Evolutionary conservation across 2,888 invertebrate genomes (phyloP), one percentile per base, ranked within the genome.

Genomic region (Resseliella maxima): DNA sequence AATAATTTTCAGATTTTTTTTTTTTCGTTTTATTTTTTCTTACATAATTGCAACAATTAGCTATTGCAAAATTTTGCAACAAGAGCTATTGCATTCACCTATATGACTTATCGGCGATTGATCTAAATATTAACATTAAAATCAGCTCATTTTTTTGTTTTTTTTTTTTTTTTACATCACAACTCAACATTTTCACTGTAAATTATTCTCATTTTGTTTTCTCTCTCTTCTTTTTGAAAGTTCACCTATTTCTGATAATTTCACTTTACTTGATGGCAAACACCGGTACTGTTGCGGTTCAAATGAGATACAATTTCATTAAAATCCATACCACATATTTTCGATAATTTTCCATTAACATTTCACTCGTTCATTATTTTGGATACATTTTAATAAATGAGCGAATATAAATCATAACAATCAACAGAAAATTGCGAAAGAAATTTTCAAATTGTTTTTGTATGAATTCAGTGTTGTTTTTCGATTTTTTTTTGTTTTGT

Each of bases 341-440:
- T 59, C 27, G 59, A 59, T 59, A 59, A 27, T 59, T 59, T 59
- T 59, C 27, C 27, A 59, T 59, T 59, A 24, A 1, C 3, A 2
- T 59, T 27, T 59, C 59, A 8, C 59, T 59, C 59, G 1, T 24
- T 59, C 59, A 24, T 59, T 59, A 27, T 59, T 59, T 59, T n/a
- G 1, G 59, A 59, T 59, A 59, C 12, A 59, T n/a, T 59, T 59
- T 59, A 24, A 59, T 27, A 24, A 59, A 59, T 59, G 59, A 59
- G 27, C 59, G 27, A 59, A 27, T 59, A 59, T 59, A 59, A 59
- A 59, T 59, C 59, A 59, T 59, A 59, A 59, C 27, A 59, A 59
- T 59, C 59, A 18, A 59, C n/a, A n/a, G n/a, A 50, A 50, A 50
- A 24, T 59, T 59, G n/a, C 59, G 24, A 59, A 59, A 59, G 59